Evolutionary conservation across 2,797 vertebrate species (phyloP).

Genomic region (Bradypus variegatus): DNA sequence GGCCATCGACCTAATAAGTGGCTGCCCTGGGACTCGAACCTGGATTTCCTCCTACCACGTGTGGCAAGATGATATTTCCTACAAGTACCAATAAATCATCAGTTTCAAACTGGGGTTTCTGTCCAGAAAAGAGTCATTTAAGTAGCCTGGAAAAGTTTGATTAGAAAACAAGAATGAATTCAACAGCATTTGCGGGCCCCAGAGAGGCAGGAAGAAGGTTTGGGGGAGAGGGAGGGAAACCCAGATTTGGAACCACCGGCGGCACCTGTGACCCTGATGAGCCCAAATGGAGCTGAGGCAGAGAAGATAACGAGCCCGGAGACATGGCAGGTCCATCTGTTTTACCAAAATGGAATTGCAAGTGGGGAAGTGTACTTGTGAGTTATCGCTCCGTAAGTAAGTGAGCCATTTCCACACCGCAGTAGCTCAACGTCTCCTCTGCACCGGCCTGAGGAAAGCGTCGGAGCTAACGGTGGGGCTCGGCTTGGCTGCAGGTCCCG

Average conservation of each 20-base stretch:
- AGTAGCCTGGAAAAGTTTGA: neutral
- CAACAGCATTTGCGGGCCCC: neutral
- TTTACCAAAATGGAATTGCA: slow-evolving; percentile 42
- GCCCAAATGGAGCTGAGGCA: neutral
- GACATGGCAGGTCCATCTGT: slow-evolving; percentile 50
- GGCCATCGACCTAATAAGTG: neutral
- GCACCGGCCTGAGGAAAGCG: slow-evolving; percentile 29
- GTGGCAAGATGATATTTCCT: neutral
- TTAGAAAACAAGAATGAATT: neutral
- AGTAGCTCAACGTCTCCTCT: slow-evolving; percentile 61
- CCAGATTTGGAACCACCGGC: slow-evolving; percentile 29
- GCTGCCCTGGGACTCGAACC: neutral
- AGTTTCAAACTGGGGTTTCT: neutral
- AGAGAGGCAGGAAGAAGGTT: neutral
- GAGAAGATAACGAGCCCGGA: slow-evolving; percentile 31
- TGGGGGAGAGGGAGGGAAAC: neutral
- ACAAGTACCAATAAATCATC: neutral
- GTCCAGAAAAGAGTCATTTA: too few species aligned
- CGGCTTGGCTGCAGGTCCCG: neutral
- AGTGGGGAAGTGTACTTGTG: slow-evolving; percentile 54
- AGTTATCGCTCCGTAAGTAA: slow-evolving; percentile 61
- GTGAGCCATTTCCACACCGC: slow-evolving; percentile 65
- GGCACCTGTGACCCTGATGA: slow-evolving; percentile 48
- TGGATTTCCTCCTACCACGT: neutral
- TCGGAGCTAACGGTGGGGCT: slow-evolving; percentile 44